Percentiles rank a stretch among this genome's conserved stretches.
Evolutionary conservation across 2,113 vertebrate genomes (phyloP).

Genomic region (Platysteira castanea): DNA sequence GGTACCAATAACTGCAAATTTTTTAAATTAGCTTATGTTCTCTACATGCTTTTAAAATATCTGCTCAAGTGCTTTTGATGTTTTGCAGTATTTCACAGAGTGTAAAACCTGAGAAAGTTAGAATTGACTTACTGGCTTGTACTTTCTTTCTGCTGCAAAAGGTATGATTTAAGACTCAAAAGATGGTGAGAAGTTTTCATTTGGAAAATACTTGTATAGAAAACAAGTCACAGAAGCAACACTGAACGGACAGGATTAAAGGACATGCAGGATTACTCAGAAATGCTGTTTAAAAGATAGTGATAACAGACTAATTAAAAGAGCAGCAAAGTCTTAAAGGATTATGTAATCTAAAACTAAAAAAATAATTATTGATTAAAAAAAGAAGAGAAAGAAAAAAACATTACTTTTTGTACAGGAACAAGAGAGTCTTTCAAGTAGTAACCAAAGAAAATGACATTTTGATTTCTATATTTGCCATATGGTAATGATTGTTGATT

Average conservation of each 20-base stretch:
- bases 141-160: background rate
- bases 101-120: background rate
- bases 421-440: background rate
- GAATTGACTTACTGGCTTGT: background rate
- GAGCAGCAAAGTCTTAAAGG: constrained; percentile 28
- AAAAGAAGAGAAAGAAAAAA: background rate
- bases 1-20: background rate
- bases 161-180: background rate
- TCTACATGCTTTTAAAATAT: background rate
- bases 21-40: background rate
- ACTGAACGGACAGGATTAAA: background rate
- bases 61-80: background rate
- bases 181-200: background rate
- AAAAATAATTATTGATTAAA: background rate
- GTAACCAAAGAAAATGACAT: background rate
- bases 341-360: background rate
- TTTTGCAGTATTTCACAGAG: background rate
- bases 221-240: background rate
- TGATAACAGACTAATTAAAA: constrained; percentile 57
- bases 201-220: background rate
- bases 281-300: constrained; percentile 30
- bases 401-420: background rate
- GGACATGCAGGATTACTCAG: background rate
- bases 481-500: background rate
- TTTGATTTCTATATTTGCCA: background rate